A percentile compares a stretch with the other conserved stretches of the same genome.
Conservation (phyloP, 2,113 vertebrate genomes). For the Muntiacus muntjak region DNA sequence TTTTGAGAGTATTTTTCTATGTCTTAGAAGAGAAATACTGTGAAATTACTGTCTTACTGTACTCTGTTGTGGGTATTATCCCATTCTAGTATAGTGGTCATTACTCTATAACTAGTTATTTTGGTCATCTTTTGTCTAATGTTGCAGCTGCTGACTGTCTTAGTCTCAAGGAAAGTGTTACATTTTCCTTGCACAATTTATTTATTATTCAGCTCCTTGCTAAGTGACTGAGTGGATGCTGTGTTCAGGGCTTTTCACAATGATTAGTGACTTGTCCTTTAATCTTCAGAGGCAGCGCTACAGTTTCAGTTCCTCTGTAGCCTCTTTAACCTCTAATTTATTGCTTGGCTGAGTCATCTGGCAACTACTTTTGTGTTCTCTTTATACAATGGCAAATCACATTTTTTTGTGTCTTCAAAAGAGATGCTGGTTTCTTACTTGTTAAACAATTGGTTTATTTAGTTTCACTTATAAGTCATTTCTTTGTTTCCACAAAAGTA, state of each 20-base stretch:
- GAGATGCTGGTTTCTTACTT: background rate
- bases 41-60: background rate
- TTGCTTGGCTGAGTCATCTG: background rate
- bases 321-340: background rate
- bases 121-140: background rate
- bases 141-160: background rate
- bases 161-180: background rate
- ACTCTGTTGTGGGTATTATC: background rate
- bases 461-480: background rate
- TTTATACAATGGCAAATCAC: background rate
- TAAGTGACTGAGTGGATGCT: background rate
- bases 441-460: background rate
- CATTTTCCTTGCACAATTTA: background rate
- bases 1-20: background rate
- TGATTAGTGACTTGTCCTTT: background rate
- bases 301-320: background rate
- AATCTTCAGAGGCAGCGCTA: background rate
- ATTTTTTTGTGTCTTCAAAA: background rate
- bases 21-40: background rate
- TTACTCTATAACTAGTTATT: background rate
- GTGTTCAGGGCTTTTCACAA: background rate
- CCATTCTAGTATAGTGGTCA: background rate
- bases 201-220: background rate
- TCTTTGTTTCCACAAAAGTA: background rate
- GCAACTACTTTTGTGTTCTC: constrained; percentile 13